These are phyloP conservation scores for Portunus trituberculatus DNA, from an alignment of 1,140 invertebrate species.

Conservation along the genomic window DNA sequence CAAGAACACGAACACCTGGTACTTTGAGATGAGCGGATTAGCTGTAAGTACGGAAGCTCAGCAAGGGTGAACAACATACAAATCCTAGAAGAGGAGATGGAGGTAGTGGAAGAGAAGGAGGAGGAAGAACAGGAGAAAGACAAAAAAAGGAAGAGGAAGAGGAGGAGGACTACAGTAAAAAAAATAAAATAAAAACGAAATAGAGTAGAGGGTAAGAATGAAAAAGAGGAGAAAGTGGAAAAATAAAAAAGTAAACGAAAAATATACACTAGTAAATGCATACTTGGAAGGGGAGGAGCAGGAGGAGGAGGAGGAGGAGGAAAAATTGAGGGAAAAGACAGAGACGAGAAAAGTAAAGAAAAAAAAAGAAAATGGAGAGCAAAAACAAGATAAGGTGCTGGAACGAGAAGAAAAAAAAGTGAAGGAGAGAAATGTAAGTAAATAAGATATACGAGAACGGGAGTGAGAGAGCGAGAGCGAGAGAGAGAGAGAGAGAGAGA, in stretches of 20 bases:
- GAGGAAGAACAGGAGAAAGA: neutral
- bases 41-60: no score
- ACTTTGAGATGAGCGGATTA: no score
- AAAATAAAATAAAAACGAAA: no score
- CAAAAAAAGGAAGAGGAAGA: neutral
- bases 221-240: neutral
- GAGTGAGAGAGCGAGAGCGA: neutral
- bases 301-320: no score
- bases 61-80: no score
- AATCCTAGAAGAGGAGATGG: neutral
- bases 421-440: neutral
- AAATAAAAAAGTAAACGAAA: no score
- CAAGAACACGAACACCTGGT: no score
- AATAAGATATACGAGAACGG: neutral
- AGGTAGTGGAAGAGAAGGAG: neutral
- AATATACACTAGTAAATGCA: no score
- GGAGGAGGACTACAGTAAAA: neutral
- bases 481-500: conserved; percentile 20
- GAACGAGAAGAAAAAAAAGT: neutral
- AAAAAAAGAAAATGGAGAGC: neutral
- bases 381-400: neutral
- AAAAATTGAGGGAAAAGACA: neutral
- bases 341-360: neutral
- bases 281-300: no score
- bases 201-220: neutral